Base-by-base conservation (phyloP, 1,140 invertebrate species). In the Rhopalosiphum padi region DNA sequence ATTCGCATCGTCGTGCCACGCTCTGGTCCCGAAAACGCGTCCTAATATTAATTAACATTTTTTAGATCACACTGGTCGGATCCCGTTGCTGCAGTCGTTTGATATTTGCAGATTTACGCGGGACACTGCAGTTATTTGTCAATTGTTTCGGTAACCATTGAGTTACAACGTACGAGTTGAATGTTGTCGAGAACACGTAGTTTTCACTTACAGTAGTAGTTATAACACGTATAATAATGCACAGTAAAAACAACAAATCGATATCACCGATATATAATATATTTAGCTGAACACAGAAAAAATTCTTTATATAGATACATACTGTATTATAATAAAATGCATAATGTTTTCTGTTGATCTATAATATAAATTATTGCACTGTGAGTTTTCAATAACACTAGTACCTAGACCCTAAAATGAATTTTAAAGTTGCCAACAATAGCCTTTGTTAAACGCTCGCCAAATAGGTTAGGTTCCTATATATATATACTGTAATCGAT, bases 391-490 rank as follows among this genome's bases (percentile, higher is more conserved):
- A 77, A 77, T n/a, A 77, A 77, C 60, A 77, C 60, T 77, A 35
- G 60, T n/a, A n/a, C 60, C 60, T 77, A 77, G n/a, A 77, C 60
- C 60, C 60, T n/a, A 77, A 77, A 77, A 77, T 77, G 60, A 77
- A 77, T 77, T 77, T 77, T 77, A n/a, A 77, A 77, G n/a, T 77
- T 77, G 30, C 60, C 60, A 77, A 77, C 60, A 77, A 77, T 77
- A 77, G 60, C 60, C 18, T 77, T 77, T 77, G 60, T 77, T 77
- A 77, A 77, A 77, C 60, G 30, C n/a, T 77, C 60, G 9, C 60
- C 60, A n/a, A 77, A 77, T 77, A 77, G n/a, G 60, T n/a, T 77
- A 77, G 60, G 60, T 77, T 77, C 60, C 60, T 77, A 77, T 77
- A 41, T 41, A 41, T 41, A 41, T 41, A 77, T n/a, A 77, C 60